Evolutionary conservation across 2,113 vertebrate genomes (phyloP).

Genomic region (Poeciliopsis turrubarensis): DNA sequence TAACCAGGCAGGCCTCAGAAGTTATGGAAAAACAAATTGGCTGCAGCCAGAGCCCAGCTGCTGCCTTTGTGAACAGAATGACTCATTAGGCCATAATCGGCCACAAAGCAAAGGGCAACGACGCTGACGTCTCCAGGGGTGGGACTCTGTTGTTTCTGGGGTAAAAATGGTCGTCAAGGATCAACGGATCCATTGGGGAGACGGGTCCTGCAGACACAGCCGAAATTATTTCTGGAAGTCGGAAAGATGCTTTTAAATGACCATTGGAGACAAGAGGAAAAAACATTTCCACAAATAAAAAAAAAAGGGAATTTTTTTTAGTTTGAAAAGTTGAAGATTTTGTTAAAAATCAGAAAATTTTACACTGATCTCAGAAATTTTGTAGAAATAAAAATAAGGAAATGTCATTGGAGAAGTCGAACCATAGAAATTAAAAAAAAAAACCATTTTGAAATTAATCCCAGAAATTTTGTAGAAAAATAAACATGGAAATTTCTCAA

Average conservation of each 20-base stretch:
- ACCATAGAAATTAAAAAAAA: no score
- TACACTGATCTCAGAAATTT: no score
- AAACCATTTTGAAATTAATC: no score
- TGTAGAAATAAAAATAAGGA: no score
- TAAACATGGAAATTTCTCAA: no score
- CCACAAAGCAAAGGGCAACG: slow-evolving; percentile 57
- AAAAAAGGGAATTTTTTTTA: no score
- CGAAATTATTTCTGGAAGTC: slow-evolving; percentile 54
- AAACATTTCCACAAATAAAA: no score
- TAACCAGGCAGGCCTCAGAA: slow-evolving; percentile 49
- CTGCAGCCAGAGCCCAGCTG: slow-evolving; percentile 48
- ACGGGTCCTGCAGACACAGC: slow-evolving; percentile 42
- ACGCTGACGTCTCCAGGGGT: slow-evolving; percentile 56
- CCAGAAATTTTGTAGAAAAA: no score
- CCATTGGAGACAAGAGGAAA: no score
- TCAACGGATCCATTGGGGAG: background rate
- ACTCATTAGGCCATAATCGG: slow-evolving; percentile 55
- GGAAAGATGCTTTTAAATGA: slow-evolving; percentile 40
- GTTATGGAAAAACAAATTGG: slow-evolving; percentile 69
- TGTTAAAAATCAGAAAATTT: no score
- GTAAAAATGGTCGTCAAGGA: slow-evolving; percentile 48
- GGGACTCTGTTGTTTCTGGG: slow-evolving; percentile 38
- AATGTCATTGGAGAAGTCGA: no score
- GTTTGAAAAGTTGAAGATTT: no score
- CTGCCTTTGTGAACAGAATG: slow-evolving; percentile 50